phyloP scores from a whole-genome alignment of 2,113 vertebrate species.

The Cottus gobio region DNA sequence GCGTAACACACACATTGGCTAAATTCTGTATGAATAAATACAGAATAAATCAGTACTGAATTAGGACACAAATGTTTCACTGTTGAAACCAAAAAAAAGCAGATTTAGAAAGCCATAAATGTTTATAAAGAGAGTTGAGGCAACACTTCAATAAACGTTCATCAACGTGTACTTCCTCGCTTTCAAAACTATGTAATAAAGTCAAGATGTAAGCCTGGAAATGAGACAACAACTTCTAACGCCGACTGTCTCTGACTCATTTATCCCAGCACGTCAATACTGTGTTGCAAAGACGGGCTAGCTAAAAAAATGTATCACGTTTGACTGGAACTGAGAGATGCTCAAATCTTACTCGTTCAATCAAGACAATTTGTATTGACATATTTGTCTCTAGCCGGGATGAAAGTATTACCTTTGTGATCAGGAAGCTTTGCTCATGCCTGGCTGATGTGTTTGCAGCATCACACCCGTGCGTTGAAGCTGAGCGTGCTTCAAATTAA shows the following conservation, averaged over 20 bases:
- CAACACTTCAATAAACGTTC: conserved; percentile 22
- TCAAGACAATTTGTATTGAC: not conserved
- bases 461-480: not conserved
- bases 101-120: not conserved
- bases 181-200: conserved; percentile 40
- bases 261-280: conserved; percentile 15
- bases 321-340: conserved; percentile 6
- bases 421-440: not conserved
- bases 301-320: not conserved
- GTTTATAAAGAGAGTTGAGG: conserved; percentile 11
- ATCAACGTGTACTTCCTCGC: conserved; percentile 28
- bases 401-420: not conserved
- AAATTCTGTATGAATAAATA: not conserved
- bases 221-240: not conserved
- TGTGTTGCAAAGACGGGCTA: not conserved
- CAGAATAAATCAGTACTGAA: not conserved
- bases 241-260: conserved; percentile 32
- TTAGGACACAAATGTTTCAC: not conserved
- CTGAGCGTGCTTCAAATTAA: not conserved
- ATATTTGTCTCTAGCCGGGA: not conserved
- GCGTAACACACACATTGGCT: not conserved
- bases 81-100: not conserved
- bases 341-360: not conserved
- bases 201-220: conserved; percentile 50
- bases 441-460: not conserved